These are phyloP conservation scores for Pseudochirops cupreus DNA, from an alignment of 2,797 vertebrate genomes.

Conservation along the genomic window DNA sequence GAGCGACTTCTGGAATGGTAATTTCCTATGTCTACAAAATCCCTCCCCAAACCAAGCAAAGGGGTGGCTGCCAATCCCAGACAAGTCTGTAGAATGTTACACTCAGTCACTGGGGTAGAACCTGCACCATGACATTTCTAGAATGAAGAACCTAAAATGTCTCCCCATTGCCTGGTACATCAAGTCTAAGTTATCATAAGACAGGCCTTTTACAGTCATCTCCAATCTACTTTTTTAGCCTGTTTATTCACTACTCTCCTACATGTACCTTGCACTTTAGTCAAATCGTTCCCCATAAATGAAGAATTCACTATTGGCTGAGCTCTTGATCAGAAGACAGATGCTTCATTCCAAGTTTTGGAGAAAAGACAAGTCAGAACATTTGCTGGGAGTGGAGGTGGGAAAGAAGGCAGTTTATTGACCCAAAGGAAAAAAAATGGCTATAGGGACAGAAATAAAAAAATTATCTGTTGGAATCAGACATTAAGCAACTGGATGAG, in stretches of 20 bases:
- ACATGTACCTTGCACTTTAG: background rate
- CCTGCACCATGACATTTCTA: background rate
- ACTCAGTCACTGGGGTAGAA: background rate
- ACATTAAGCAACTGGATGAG: background rate
- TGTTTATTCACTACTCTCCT: background rate
- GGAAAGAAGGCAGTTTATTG: background rate
- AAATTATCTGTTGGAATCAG: background rate
- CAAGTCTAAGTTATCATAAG: background rate
- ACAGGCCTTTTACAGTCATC: background rate
- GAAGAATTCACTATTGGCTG: background rate
- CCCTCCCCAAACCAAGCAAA: background rate
- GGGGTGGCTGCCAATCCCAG: background rate
- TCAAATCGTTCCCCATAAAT: background rate
- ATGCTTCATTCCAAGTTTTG: background rate
- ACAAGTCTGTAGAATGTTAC: background rate
- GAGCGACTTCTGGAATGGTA: background rate
- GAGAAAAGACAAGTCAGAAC: background rate
- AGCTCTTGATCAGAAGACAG: background rate
- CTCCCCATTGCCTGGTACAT: background rate
- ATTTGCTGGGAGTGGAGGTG: background rate
- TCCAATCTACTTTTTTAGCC: background rate
- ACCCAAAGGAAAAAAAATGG: background rate
- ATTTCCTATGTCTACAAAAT: background rate
- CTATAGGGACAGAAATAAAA: background rate
- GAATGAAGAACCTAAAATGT: background rate